Evolutionary conservation across 2,113 vertebrate genomes (phyloP), one percentile per base, ranked within the genome.

Genomic region (Pedetes capensis): DNA sequence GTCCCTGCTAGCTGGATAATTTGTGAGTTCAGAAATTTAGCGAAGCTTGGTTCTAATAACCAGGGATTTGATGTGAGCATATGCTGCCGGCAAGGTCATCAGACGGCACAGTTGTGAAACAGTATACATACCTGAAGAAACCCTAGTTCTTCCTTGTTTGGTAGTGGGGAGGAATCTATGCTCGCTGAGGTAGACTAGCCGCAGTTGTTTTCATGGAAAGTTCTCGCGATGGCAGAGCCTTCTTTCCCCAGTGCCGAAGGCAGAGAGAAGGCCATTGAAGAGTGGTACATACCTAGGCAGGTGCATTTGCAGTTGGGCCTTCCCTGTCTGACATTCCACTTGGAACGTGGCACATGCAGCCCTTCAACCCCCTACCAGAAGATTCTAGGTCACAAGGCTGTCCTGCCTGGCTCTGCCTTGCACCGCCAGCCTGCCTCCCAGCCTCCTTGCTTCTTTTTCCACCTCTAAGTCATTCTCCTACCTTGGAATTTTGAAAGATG

Each of bases 251-350:
- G 82, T 14, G 27, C 27, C 29, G 8, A 29, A 76, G 57, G 47
- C 49, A 44, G 55, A 89, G 18, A 71, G 23, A 47, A 83, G 80
- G 88, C 85, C 75, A 53, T 53, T 32, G 23, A n/a, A 25, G 64
- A 17, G 71, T 42, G 69, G 11, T n/a, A 37, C 63, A 64, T 51
- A 25, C 5, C 16, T 8, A 34, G 76, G 76, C 88, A 84, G 71
- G 64, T 14, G 57, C 25, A 59, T 74, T 83, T 96, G 91, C 95
- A 69, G 96, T 94, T 97, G 81, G 88, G 55, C 93, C 89, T 42
- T 25, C 27, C 66, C 49, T 51, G 84, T 53, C 76, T 59, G 84
- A 90, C 96, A 95, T 96, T 97, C 95, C 27, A 23, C 64, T 79
- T 71, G 76, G 96, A 96, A 97, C 63, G 10, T 0, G 44, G 72